These are phyloP conservation scores for Epinotia ramella DNA, from an alignment of 2,888 invertebrate species.

Conservation along the genomic window DNA sequence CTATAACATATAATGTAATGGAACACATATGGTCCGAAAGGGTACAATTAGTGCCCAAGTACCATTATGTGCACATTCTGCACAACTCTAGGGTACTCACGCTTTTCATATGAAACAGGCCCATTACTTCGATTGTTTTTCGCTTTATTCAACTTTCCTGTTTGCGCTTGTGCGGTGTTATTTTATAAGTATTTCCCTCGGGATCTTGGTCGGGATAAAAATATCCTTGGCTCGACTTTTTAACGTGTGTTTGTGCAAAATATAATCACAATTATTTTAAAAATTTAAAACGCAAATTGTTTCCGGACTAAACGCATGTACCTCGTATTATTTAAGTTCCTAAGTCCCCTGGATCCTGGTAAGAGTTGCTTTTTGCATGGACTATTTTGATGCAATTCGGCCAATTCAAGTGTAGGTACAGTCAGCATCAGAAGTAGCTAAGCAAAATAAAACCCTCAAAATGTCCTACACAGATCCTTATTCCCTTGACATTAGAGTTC, in stretches of 20 bases:
- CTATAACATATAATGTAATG: neutral
- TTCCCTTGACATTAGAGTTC: too few species aligned
- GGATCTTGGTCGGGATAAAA: slow-evolving; percentile 2
- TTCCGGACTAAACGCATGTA: neutral
- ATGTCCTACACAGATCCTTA: too few species aligned
- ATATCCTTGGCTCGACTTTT: neutral
- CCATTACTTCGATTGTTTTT: slow-evolving; percentile 4
- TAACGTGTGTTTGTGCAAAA: neutral
- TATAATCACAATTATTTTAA: neutral
- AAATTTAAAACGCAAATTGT: neutral
- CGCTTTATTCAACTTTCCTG: slow-evolving; percentile 2
- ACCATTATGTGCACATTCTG: neutral
- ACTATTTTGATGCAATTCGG: too few species aligned
- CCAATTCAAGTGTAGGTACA: too few species aligned
- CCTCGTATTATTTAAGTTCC: too few species aligned
- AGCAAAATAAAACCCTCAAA: too few species aligned
- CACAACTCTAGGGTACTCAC: neutral
- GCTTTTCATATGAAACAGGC: too few species aligned
- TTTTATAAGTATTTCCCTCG: slow-evolving; percentile 10
- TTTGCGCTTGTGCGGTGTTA: slow-evolving; percentile 3
- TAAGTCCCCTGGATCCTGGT: too few species aligned
- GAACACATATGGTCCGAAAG: neutral
- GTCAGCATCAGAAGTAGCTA: too few species aligned
- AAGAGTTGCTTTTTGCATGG: too few species aligned
- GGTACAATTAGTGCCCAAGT: neutral